A percentile compares a stretch with the other conserved stretches of the same genome.
Conservation (phyloP, 2,888 invertebrate genomes). For the Hemistola chrysoprasaria region DNA sequence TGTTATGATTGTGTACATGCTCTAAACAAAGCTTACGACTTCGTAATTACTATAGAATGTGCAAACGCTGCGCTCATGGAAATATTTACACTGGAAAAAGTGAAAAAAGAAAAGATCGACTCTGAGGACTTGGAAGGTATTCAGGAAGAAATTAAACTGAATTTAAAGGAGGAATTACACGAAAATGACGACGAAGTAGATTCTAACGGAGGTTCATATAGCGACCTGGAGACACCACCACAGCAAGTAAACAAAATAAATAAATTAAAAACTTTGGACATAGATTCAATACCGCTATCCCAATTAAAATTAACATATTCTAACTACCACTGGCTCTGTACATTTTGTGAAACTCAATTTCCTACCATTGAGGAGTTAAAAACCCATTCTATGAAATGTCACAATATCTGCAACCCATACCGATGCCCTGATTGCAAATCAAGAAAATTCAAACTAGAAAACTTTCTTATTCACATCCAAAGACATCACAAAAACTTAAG, state of each 20-base stretch:
- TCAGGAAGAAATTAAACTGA: background rate
- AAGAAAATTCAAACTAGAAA: constrained; percentile 48
- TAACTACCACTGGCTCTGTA: constrained; percentile 59
- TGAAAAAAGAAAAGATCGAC: constrained; percentile 39
- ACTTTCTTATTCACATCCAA: constrained; percentile 76
- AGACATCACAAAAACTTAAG: constrained; percentile 82
- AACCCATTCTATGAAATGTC: constrained; percentile 81
- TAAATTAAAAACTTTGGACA: constrained; percentile 9
- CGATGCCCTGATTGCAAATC: constrained; percentile 84
- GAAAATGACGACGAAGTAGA: background rate
- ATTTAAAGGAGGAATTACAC: constrained; percentile 7
- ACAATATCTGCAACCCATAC: constrained; percentile 83
- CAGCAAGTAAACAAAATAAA: constrained; percentile 3
- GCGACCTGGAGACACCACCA: constrained; percentile 3
- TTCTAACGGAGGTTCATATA: background rate
- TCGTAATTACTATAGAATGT: constrained; percentile 48
- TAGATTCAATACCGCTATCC: constrained; percentile 40
- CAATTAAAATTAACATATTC: constrained; percentile 56
- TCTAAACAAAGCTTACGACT: constrained; percentile 51
- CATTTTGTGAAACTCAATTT: constrained; percentile 56
- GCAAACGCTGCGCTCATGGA: constrained; percentile 47
- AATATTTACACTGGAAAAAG: constrained; percentile 34
- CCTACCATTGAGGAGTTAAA: constrained; percentile 61
- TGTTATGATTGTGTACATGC: constrained; percentile 51
- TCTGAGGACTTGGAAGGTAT: constrained; percentile 35